Conservation (phyloP, 2,797 vertebrate species). For the Peromyscus eremicus region DNA sequence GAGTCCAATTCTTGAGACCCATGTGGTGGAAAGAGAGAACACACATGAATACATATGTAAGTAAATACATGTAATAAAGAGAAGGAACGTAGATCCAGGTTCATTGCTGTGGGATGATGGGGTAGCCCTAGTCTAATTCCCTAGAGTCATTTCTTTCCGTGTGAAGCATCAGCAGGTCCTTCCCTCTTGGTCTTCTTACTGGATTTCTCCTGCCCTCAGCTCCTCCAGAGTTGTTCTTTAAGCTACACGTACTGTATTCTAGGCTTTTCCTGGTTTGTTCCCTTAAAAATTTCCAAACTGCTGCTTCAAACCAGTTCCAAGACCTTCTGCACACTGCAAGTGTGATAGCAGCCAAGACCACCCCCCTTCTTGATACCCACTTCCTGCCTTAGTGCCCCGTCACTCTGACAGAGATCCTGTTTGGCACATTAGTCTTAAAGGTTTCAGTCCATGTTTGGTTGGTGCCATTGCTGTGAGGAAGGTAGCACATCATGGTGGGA, state of each 20-base stretch:
- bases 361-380: too few relatives aligned
- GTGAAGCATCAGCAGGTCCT: neutral
- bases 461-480: neutral
- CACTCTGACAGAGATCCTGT: neutral
- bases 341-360: neutral
- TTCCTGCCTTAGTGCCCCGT: neutral
- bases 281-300: neutral
- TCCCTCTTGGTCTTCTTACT: neutral
- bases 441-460: neutral
- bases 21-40: neutral
- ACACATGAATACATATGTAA: neutral
- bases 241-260: neutral
- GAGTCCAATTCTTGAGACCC: neutral
- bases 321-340: neutral
- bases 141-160: neutral
- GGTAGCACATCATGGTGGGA: too few relatives aligned
- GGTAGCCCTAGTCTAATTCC: neutral
- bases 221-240: neutral
- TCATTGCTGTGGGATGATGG: neutral
- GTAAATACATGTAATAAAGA: neutral
- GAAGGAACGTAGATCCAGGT: too few relatives aligned
- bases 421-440: neutral
- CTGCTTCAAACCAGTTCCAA: neutral
- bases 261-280: neutral
- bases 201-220: neutral